These are phyloP conservation scores for Sarcophaga subvicina DNA, from an alignment of 2,888 invertebrate species.

Conservation along the genomic window DNA sequence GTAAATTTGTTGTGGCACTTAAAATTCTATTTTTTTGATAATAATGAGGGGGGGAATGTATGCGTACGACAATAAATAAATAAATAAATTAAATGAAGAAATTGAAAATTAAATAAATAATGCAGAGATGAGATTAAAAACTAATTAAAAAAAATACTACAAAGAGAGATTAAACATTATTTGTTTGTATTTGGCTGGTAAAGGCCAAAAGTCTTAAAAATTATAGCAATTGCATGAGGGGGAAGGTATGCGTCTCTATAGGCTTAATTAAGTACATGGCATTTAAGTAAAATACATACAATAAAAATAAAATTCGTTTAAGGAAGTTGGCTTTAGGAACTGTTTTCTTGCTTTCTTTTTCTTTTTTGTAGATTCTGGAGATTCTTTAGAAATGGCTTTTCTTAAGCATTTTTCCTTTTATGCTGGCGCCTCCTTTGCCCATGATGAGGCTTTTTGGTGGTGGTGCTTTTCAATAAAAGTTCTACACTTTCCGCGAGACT, in stretches of 20 bases:
- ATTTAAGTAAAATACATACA: too few relatives aligned
- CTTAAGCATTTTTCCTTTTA: slow-evolving; percentile 12
- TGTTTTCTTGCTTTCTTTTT: not conserved
- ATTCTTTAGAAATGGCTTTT: not conserved
- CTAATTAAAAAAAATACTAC: not conserved
- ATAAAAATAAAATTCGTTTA: not conserved
- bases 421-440: not conserved
- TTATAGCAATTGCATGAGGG: not conserved
- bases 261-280: slow-evolving; percentile 18
- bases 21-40: slow-evolving; percentile 10
- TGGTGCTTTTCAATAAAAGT: slow-evolving; percentile 36
- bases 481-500: slow-evolving; percentile 64
- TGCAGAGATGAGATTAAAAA: not conserved
- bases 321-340: slow-evolving; percentile 46
- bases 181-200: not conserved
- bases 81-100: slow-evolving; percentile 3
- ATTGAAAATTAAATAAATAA: not conserved
- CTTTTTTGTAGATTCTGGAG: too few relatives aligned
- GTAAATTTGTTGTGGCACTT: slow-evolving; percentile 29
- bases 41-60: slow-evolving; percentile 13
- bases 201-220: not conserved
- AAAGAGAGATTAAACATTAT: slow-evolving; percentile 4
- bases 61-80: slow-evolving; percentile 29
- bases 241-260: not conserved
- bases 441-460: slow-evolving; percentile 19